Evolutionary conservation across 2,888 invertebrate genomes (phyloP).

Genomic region (Dynastes grantii): DNA sequence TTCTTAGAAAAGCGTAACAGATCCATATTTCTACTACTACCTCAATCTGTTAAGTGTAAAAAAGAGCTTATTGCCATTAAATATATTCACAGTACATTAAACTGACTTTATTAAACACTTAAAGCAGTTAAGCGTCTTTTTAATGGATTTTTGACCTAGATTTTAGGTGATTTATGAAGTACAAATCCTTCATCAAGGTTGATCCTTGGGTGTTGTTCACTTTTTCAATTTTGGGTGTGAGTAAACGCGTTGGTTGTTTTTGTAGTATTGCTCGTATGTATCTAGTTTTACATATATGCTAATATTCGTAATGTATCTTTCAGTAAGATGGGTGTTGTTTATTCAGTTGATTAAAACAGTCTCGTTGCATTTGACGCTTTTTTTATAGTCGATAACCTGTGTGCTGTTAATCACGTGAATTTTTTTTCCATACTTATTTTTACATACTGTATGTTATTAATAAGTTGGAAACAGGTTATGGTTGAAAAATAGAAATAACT

Average conservation of each 20-base stretch:
- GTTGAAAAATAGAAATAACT: not conserved
- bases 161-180: conserved; percentile 12
- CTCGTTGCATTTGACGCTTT: not conserved
- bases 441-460: not conserved
- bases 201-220: not conserved
- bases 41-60: not conserved
- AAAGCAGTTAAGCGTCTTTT: not conserved
- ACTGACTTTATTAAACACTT: not conserved
- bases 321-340: not conserved
- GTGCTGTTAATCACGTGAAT: not conserved
- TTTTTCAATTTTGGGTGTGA: conserved; percentile 9
- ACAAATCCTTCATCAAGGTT: conserved; percentile 20
- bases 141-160: conserved; percentile 32
- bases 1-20: not conserved
- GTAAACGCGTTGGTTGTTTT: not conserved
- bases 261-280: not conserved
- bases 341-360: not conserved
- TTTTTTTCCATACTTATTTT: not conserved
- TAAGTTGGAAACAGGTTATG: not conserved
- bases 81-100: not conserved
- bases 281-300: not conserved
- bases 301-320: not conserved
- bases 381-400: not conserved
- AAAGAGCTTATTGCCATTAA: not conserved
- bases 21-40: not conserved